Base-by-base conservation (phyloP, 2,113 vertebrate genomes). In the Mastomys coucha region DNA sequence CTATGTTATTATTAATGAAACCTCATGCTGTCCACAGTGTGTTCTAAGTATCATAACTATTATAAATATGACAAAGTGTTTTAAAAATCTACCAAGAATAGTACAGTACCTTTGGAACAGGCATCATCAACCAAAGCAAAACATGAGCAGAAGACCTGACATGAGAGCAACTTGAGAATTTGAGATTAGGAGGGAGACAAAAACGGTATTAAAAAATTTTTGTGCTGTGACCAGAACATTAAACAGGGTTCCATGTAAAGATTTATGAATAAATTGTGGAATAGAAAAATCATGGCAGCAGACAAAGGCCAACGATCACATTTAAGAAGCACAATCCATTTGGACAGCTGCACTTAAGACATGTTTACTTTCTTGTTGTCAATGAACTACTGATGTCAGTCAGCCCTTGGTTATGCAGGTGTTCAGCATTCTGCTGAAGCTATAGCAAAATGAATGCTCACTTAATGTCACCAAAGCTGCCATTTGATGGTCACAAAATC, bases 401-500 rank as follows among this genome's bases (percentile, higher is more conserved):
- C 88, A 97, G 70, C 26, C 76, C 67, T 95, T 88, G n/a, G 49
- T 95, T 93, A 96, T 72, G 42, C 13, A 87, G 65, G n/a, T 28
- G 97, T 91, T 39, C 72, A 94, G 70, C 75, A 75, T 53, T 82
- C 65, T 22, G 42, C 42, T 1, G 10, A 53, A 87, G 9, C 1
- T 11, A 7, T 53, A 86, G 91, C 33, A 94, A 65, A 95, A 60
- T 56, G 51, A 97, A 96, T 67, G 22, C 7, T 28, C 56, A 82
- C 42, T 91, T 95, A 36, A 7, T 89, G 84, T 96, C 39, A 75
- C 81, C 84, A 94, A 97, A 96, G 31, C 73, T 94, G 82, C 65
- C 53, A 17, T 17, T 65, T 0, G 0, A 2, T 26, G 51, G 96
- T 39, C 14, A 17, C 56, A 91, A 77, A 49, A 56, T 17, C 75